Evolutionary conservation across 2,888 invertebrate species (phyloP).

Genomic region (Tachina lurida): DNA sequence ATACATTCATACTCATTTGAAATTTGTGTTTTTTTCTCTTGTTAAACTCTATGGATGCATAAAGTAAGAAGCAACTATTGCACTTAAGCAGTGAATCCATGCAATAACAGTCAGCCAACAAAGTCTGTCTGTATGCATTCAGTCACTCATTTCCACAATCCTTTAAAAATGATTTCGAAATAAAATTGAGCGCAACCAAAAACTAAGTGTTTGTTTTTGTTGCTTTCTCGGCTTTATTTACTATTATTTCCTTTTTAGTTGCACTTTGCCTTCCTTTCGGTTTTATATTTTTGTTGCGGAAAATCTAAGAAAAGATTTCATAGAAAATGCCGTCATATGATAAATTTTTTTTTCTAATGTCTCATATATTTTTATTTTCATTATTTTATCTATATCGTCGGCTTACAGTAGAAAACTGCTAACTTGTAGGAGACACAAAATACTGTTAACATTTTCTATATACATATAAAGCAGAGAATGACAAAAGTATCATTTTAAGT

Average conservation of each 20-base stretch:
- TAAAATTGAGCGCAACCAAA: slow-evolving; percentile 69
- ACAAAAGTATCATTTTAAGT: too few relatives aligned
- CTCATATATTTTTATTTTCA: slow-evolving; percentile 17
- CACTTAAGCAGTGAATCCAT: slow-evolving; percentile 10
- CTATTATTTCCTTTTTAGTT: slow-evolving; percentile 47
- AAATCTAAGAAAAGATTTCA: slow-evolving; percentile 47
- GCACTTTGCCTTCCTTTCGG: slow-evolving; percentile 11
- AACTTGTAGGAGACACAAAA: too few relatives aligned
- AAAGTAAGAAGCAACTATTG: slow-evolving; percentile 39
- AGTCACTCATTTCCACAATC: slow-evolving; percentile 25
- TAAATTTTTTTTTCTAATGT: too few relatives aligned
- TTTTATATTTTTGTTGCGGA: slow-evolving; percentile 42
- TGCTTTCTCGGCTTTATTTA: slow-evolving; percentile 37
- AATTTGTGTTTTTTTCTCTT: slow-evolving; percentile 23
- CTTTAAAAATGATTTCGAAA: slow-evolving; percentile 65
- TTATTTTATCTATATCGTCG: background rate
- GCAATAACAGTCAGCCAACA: slow-evolving; percentile 5
- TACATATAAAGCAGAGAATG: too few relatives aligned
- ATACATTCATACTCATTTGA: slow-evolving; percentile 2
- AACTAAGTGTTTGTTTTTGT: slow-evolving; percentile 58
- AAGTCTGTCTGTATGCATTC: background rate
- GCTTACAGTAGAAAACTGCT: too few relatives aligned
- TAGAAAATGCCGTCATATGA: slow-evolving; percentile 55
- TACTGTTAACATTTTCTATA: too few relatives aligned
- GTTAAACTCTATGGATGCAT: slow-evolving; percentile 44